phyloP scores from a whole-genome alignment of 2,113 vertebrate genomes.

The Erythrocercus mccallii region DNA sequence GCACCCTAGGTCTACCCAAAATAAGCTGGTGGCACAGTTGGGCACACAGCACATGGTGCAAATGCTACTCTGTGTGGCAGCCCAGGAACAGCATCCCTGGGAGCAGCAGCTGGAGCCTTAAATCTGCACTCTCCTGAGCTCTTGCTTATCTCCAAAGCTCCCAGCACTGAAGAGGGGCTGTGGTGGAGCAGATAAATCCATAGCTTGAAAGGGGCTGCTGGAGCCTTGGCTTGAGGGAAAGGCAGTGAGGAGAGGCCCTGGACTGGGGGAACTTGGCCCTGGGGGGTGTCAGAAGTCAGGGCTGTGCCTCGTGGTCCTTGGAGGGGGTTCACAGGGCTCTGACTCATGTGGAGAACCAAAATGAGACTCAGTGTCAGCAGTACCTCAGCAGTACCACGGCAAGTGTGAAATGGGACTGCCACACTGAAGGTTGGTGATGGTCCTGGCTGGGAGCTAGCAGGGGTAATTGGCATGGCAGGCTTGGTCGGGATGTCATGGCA shows the following conservation, averaged over 20 bases:
- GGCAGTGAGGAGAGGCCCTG: background rate
- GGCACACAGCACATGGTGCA: background rate
- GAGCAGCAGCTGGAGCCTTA: background rate
- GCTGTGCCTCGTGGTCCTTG: background rate
- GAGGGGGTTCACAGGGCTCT: background rate
- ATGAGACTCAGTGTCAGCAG: background rate
- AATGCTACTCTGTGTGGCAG: background rate
- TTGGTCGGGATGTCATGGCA: background rate
- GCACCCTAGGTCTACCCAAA: background rate
- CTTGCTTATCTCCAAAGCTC: background rate
- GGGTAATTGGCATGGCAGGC: background rate
- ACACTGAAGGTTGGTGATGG: rapidly evolving
- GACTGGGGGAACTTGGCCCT: background rate
- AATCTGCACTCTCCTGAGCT: background rate
- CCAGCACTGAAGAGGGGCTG: background rate
- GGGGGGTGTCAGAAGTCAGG: rapidly evolving
- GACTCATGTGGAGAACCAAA: rapidly evolving
- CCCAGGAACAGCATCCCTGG: background rate
- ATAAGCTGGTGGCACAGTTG: rapidly evolving
- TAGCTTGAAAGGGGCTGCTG: rapidly evolving
- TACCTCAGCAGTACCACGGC: background rate
- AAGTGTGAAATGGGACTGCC: background rate
- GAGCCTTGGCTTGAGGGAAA: rapidly evolving
- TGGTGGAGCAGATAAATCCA: background rate
- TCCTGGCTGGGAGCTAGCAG: rapidly evolving